Evolutionary conservation across 1,140 invertebrate species (phyloP), one percentile per base, ranked within the genome.

Genomic region (Grapholita molesta): DNA sequence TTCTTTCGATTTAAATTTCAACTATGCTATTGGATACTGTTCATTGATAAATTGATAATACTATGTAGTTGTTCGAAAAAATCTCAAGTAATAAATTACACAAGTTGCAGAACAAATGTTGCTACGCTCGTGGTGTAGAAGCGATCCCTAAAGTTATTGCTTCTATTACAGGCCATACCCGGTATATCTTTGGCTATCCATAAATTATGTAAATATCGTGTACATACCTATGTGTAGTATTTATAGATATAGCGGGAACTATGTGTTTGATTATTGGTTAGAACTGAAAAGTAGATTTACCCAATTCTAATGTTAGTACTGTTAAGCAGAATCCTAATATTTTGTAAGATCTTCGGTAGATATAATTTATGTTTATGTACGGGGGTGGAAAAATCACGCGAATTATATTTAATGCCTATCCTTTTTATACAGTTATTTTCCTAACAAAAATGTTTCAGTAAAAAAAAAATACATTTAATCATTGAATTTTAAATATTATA

Each of bases 131-230:
- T n/a, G n/a, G n/a, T n/a, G n/a, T n/a, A n/a, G n/a, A n/a, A n/a
- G n/a, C n/a, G n/a, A n/a, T n/a, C n/a, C n/a, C n/a, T n/a, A n/a
- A n/a, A n/a, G n/a, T n/a, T n/a, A n/a, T n/a, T n/a, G n/a, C n/a
- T n/a, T n/a, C n/a, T n/a, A n/a, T n/a, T n/a, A n/a, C n/a, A n/a
- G n/a, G n/a, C n/a, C n/a, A n/a, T n/a, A n/a, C n/a, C n/a, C n/a
- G n/a, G n/a, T n/a, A n/a, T n/a, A n/a, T n/a, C n/a, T n/a, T n/a
- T n/a, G n/a, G n/a, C n/a, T n/a, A n/a, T n/a, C n/a, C n/a, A n/a
- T n/a, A n/a, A n/a, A n/a, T n/a, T 28, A 61, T 61, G 55, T 61
- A 61, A 61, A 61, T 61, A 61, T 61, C 28, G 24, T 61, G 55
- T 61, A 61, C 25, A 61, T 61, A 61, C n/a, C 6, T 61, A 15